A percentile compares a stretch with the other conserved stretches of the same genome.
phyloP scores from a whole-genome alignment of 2,797 vertebrate genomes.

The Prionace glauca region DNA sequence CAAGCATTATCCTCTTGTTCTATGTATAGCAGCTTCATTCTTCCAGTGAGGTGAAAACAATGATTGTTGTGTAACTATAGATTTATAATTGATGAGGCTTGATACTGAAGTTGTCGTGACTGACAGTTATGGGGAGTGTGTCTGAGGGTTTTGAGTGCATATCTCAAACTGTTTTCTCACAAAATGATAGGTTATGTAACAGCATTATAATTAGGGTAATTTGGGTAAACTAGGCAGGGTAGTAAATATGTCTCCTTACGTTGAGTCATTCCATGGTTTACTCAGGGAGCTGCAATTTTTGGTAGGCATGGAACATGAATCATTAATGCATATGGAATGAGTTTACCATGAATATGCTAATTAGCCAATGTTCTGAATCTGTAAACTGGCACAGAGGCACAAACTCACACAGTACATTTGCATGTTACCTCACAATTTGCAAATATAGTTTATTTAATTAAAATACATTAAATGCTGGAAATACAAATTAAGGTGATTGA shows the following conservation, averaged over 20 bases:
- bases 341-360: conserved; percentile 3
- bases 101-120: neutral
- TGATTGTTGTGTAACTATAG: conserved; percentile 14
- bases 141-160: neutral
- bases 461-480: neutral
- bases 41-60: conserved; percentile 30
- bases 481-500: neutral
- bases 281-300: neutral
- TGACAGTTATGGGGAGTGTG: neutral
- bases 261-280: conserved; percentile 10
- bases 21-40: neutral
- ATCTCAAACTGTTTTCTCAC: neutral
- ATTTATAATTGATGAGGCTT: conserved; percentile 19
- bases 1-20: neutral
- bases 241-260: neutral
- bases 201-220: neutral
- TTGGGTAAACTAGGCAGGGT: neutral
- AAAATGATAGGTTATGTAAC: conserved; percentile 5
- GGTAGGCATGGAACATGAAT: neutral
- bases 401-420: neutral
- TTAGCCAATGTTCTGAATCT: neutral
- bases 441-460: neutral
- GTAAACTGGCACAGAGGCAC: neutral
- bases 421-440: neutral
- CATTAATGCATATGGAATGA: neutral